These are phyloP conservation scores for Harpagifer antarcticus DNA, from an alignment of 2,797 vertebrate genomes.

Conservation along the genomic window DNA sequence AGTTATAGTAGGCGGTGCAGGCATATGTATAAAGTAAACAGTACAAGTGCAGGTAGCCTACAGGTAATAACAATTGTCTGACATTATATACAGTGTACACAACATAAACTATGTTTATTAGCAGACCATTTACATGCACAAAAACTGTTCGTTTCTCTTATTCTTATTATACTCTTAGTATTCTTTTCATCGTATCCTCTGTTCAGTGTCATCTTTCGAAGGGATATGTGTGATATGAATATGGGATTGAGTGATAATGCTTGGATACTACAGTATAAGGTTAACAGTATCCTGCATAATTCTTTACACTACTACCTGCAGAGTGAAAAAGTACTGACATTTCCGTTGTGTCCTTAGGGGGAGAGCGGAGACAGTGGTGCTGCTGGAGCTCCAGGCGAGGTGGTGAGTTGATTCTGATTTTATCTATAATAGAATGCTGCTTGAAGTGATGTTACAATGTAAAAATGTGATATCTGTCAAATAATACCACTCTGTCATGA, in stretches of 20 bases:
- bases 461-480: neutral
- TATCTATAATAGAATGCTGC: neutral
- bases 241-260: neutral
- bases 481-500: neutral
- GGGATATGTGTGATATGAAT: neutral
- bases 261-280: constrained; percentile 3
- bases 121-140: no score
- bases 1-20: neutral
- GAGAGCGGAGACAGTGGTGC: constrained; percentile 70
- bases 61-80: neutral
- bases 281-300: neutral
- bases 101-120: no score
- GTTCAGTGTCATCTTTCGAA: neutral
- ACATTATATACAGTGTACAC: no score
- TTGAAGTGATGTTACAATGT: no score
- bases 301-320: neutral
- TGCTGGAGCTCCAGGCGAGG: constrained; percentile 74
- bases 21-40: neutral
- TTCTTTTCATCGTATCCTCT: neutral
- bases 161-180: no score
- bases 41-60: neutral
- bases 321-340: constrained; percentile 9
- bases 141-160: no score
- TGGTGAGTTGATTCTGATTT: constrained; percentile 70
- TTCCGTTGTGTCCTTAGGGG: constrained; percentile 73